These are phyloP conservation scores for Callipepla squamata DNA, from an alignment of 2,113 vertebrate species.

Conservation along the genomic window DNA sequence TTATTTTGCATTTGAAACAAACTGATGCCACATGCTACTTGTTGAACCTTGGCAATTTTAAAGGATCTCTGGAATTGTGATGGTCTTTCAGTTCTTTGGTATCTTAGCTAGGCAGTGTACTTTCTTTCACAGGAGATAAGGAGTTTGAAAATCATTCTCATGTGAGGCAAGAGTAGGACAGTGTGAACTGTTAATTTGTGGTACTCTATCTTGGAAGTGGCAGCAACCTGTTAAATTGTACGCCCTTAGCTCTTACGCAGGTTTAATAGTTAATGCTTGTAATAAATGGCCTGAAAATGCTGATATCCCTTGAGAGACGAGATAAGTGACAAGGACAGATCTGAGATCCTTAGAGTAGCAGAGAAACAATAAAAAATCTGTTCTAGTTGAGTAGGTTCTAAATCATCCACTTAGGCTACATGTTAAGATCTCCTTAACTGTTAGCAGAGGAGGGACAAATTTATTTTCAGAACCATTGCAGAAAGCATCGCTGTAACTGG, in stretches of 20 bases:
- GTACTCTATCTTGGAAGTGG: not conserved
- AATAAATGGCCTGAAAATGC: conserved; percentile 59
- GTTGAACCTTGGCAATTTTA: not conserved
- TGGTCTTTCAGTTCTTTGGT: not conserved
- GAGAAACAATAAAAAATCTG: conserved; percentile 20
- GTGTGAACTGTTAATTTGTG: not conserved
- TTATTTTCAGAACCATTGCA: not conserved
- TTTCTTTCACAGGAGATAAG: not conserved
- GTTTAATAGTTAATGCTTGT: conserved; percentile 20
- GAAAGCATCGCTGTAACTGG: not conserved
- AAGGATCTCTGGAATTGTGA: not conserved
- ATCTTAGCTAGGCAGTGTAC: not conserved
- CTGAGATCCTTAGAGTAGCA: conserved; percentile 4
- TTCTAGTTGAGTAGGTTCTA: conserved; percentile 31
- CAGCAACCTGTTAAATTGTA: conserved; percentile 4
- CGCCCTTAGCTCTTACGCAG: conserved; percentile 3
- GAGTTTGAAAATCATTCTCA: not conserved
- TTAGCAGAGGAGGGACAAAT: not conserved
- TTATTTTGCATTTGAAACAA: not conserved
- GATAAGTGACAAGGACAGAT: conserved; percentile 53
- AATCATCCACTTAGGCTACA: not conserved
- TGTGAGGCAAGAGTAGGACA: not conserved
- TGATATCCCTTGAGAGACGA: conserved; percentile 39
- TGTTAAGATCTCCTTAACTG: not conserved
- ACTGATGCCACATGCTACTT: not conserved